phyloP scores from a whole-genome alignment of 2,888 invertebrate genomes.

The Polyommatus icarus region DNA sequence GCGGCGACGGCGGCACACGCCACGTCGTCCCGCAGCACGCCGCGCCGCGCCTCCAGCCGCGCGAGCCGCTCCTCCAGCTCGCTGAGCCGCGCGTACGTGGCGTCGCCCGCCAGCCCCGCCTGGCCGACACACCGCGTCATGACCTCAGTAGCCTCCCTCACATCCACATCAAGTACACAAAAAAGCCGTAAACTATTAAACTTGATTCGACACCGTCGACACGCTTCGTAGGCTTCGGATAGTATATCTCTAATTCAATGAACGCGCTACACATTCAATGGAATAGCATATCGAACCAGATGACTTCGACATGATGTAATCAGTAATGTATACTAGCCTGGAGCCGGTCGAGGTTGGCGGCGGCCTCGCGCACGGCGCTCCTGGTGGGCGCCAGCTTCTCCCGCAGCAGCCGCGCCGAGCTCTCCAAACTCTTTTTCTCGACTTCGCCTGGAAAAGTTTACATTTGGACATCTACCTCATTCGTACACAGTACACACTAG shows the following conservation, averaged over 20 bases:
- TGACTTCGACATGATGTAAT: too few relatives aligned
- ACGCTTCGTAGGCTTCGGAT: too few relatives aligned
- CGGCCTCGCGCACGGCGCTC: constrained; percentile 72
- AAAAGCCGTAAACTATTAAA: too few relatives aligned
- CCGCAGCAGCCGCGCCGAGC: constrained; percentile 72
- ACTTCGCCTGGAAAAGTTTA: constrained; percentile 58
- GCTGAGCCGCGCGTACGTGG: constrained; percentile 85
- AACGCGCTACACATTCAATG: too few relatives aligned
- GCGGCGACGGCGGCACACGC: constrained; percentile 82
- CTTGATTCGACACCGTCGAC: too few relatives aligned
- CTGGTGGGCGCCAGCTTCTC: constrained; percentile 72
- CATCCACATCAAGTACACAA: too few relatives aligned
- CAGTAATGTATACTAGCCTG: constrained; percentile 56
- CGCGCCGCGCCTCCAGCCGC: constrained; percentile 84
- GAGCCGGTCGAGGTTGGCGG: constrained; percentile 75
- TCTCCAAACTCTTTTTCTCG: constrained; percentile 75
- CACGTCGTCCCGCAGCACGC: constrained; percentile 84
- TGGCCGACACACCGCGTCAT: constrained; percentile 52
- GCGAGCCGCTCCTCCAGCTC: constrained; percentile 85
- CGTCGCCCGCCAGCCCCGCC: constrained; percentile 84
- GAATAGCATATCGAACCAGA: too few relatives aligned
- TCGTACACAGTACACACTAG: too few relatives aligned
- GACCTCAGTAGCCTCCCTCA: too few relatives aligned
- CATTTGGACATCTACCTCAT: neutral
- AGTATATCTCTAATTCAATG: too few relatives aligned